Evolutionary conservation across 2,113 vertebrate genomes (phyloP).

Genomic region (Tetrao urogallus): DNA sequence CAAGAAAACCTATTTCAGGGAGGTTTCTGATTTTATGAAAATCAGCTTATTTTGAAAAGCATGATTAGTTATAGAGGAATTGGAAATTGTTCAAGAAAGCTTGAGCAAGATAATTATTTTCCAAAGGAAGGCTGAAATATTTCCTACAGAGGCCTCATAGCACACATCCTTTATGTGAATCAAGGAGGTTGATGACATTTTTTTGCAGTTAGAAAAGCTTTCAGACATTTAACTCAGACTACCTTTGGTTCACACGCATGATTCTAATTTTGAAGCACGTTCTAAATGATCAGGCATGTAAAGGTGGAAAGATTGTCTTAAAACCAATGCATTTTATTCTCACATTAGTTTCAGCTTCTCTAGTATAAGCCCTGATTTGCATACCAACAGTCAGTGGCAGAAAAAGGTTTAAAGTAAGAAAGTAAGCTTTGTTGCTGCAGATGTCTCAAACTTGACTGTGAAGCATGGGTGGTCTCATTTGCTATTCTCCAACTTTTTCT

Average conservation of each 20-base stretch:
- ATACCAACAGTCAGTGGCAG: constrained; percentile 58
- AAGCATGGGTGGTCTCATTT: constrained; percentile 62
- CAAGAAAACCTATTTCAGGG: neutral
- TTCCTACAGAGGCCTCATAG: neutral
- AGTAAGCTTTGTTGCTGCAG: constrained; percentile 59
- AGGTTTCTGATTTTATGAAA: neutral
- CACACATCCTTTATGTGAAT: neutral
- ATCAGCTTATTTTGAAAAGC: neutral
- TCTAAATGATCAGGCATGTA: neutral
- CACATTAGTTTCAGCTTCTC: constrained; percentile 23
- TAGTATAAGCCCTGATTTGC: constrained; percentile 50
- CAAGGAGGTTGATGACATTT: neutral
- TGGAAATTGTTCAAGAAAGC: neutral
- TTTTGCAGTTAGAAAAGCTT: neutral
- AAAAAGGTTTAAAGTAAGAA: constrained; percentile 49
- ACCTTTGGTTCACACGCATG: neutral
- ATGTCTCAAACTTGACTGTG: constrained; percentile 44
- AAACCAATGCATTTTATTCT: constrained; percentile 1
- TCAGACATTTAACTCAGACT: neutral
- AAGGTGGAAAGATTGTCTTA: constrained; percentile 1
- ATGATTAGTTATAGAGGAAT: neutral
- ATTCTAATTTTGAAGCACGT: neutral
- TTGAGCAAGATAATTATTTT: neutral
- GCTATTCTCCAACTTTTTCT: constrained; percentile 39
- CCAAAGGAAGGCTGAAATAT: neutral